Percentiles rank a stretch among this genome's conserved stretches.
phyloP scores from a whole-genome alignment of 2,113 vertebrate species.

The Plecotus auritus region DNA sequence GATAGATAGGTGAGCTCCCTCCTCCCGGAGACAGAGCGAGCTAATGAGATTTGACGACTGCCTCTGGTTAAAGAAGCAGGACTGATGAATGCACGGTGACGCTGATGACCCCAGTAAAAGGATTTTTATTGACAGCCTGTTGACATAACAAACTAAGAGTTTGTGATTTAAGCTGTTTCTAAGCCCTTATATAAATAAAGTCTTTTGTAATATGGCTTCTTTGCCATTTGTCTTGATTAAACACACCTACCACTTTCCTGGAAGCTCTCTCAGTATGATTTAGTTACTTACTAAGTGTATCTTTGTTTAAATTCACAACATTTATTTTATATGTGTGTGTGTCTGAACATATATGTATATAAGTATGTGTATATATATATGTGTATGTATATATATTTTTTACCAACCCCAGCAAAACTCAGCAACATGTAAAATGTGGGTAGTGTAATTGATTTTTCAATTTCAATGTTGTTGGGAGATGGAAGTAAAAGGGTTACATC shows the following conservation, averaged over 20 bases:
- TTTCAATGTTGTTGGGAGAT: neutral
- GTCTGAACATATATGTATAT: neutral
- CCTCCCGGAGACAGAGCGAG: conserved; percentile 40
- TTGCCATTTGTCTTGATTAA: conserved; percentile 44
- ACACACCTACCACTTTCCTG: neutral
- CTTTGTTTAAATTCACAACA: neutral
- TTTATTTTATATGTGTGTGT: neutral
- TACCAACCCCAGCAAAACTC: neutral
- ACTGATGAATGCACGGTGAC: conserved; percentile 39
- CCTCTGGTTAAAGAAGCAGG: conserved; percentile 67
- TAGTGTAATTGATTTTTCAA: conserved; percentile 53
- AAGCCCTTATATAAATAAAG: conserved; percentile 41
- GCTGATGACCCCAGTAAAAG: neutral
- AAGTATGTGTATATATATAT: neutral
- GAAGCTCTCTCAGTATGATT: neutral
- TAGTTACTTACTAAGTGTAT: conserved; percentile 11
- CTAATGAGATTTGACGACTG: conserved; percentile 69
- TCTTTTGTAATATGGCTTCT: neutral
- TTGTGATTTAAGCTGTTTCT: conserved; percentile 24
- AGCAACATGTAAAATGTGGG: neutral
- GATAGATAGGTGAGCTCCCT: conserved; percentile 47
- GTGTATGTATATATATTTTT: neutral
- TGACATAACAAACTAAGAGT: conserved; percentile 43
- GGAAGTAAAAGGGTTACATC: conserved; percentile 74
- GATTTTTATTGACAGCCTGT: conserved; percentile 54